Evolutionary conservation across 2,888 invertebrate genomes (phyloP).

Genomic region (Drosophila dives): DNA sequence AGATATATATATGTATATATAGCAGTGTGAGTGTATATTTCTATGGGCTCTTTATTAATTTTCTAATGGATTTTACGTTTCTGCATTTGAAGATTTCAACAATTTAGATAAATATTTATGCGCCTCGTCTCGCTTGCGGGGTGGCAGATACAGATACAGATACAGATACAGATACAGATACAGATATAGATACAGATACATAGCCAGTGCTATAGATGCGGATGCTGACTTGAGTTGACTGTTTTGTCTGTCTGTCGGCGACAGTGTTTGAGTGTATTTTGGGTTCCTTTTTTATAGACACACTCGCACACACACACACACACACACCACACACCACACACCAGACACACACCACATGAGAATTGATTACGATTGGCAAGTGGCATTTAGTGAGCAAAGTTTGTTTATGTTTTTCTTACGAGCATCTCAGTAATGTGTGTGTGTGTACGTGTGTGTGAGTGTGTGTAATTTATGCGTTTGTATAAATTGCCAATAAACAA

Average conservation of each 20-base stretch:
- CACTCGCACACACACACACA: conserved; percentile 23
- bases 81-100: conserved; percentile 76
- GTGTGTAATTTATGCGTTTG: conserved; percentile 74
- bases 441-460: conserved; percentile 42
- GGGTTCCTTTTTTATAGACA: conserved; percentile 70
- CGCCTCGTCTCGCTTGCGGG: conserved; percentile 22
- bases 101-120: conserved; percentile 76
- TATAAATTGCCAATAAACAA: conserved; percentile 80
- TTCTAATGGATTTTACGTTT: conserved; percentile 83
- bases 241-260: conserved; percentile 44
- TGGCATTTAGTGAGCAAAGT: conserved; percentile 77
- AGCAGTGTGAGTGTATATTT: conserved; percentile 25
- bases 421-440: conserved; percentile 10
- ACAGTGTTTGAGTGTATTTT: conserved; percentile 31
- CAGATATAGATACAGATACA: too few relatives aligned
- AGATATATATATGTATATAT: conserved; percentile 27
- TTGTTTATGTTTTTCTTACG: conserved; percentile 70
- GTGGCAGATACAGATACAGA: conserved; percentile 37
- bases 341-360: conserved; percentile 48
- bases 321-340: conserved; percentile 30
- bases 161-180: conserved; percentile 17
- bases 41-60: conserved; percentile 78
- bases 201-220: conserved; percentile 27
- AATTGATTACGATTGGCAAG: conserved; percentile 81
- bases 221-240: conserved; percentile 53